Conservation (phyloP, 2,797 vertebrate species). For the Cirrhinus mrigala region DNA sequence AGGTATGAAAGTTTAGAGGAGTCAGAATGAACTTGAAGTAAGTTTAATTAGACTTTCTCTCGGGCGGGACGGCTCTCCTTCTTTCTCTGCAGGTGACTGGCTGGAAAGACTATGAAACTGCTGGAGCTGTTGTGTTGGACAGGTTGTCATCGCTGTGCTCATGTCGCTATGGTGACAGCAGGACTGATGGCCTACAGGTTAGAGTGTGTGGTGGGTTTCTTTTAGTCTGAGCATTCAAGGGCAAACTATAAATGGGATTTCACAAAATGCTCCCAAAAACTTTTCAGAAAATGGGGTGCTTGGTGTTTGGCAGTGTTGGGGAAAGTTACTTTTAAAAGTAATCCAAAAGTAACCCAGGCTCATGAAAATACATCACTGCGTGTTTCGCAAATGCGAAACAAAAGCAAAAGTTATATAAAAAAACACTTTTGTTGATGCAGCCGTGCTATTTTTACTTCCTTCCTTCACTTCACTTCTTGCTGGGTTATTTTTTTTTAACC, state of each 20-base stretch:
- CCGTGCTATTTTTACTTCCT: too few relatives aligned
- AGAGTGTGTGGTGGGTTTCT: not conserved
- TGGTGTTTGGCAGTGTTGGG: not conserved
- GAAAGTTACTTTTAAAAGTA: too few relatives aligned
- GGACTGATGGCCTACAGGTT: slow-evolving; percentile 51
- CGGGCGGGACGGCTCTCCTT: slow-evolving; percentile 43
- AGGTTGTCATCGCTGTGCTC: slow-evolving; percentile 46
- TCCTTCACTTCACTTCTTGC: too few relatives aligned
- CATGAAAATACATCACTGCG: too few relatives aligned
- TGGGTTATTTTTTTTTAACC: too few relatives aligned
- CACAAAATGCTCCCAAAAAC: not conserved
- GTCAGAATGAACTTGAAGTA: slow-evolving; percentile 28
- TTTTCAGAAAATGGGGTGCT: not conserved
- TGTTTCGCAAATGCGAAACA: too few relatives aligned
- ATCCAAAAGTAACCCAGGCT: too few relatives aligned
- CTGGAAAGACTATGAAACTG: slow-evolving; percentile 47
- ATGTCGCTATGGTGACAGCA: slow-evolving; percentile 52
- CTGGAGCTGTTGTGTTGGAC: slow-evolving; percentile 42
- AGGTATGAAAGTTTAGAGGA: slow-evolving; percentile 40
- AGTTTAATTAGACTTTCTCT: slow-evolving; percentile 39
- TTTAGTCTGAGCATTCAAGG: not conserved
- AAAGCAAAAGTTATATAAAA: too few relatives aligned
- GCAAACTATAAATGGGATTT: not conserved
- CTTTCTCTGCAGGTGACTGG: slow-evolving; percentile 45
- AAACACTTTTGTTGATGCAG: too few relatives aligned